Evolutionary conservation across 2,797 vertebrate genomes (phyloP), one percentile per base, ranked within the genome.

Genomic region (Sphenopsis melanotis): DNA sequence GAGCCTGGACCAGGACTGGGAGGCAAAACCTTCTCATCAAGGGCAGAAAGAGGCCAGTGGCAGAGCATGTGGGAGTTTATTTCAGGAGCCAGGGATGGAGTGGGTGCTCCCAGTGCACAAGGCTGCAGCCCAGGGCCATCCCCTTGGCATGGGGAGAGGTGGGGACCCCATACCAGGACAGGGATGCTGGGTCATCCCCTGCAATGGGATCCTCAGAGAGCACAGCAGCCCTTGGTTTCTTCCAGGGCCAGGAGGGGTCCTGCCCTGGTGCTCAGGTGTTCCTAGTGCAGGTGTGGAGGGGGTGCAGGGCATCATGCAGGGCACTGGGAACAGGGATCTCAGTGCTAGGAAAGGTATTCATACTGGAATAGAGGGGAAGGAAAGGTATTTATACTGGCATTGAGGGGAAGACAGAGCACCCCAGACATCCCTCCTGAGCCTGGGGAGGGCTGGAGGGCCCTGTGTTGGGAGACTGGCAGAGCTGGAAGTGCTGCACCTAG

Each of bases 251-350:
- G 30, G 27, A 0, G 0, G 10, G 8, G 2, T 18, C 24, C 24
- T 87, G 56, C 56, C 37, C 34, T 7, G 8, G 24, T 1, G 1
- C 39, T 56, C 2, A 1, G 32, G 37, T 22, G 55, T 3, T 1
- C 13, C 55, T 21, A 2, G 2, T 49, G 39, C 46, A 52, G 44
- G 9, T 66, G 49, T 55, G 34, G 32, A 85, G 44, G 2, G 11
- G 1, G 2, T 30, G 21, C 15, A 32, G 41, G 20, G 20, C 44
- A 74, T 36, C 46, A 11, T 41, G 22, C 47, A 71, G 37, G 24
- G 30, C 53, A 52, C 41, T 2, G 9, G 37, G 56, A 81, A 34
- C 57, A 50, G 5, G 10, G 32, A 27, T 81, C 27, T n/a, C 44
- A 30, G 72, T 63, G 39, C 68, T 68, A 10, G 59, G 61, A 42